Evolutionary conservation across 2,113 vertebrate genomes (phyloP), one percentile per base, ranked within the genome.

Genomic region (Amphiprion percula): DNA sequence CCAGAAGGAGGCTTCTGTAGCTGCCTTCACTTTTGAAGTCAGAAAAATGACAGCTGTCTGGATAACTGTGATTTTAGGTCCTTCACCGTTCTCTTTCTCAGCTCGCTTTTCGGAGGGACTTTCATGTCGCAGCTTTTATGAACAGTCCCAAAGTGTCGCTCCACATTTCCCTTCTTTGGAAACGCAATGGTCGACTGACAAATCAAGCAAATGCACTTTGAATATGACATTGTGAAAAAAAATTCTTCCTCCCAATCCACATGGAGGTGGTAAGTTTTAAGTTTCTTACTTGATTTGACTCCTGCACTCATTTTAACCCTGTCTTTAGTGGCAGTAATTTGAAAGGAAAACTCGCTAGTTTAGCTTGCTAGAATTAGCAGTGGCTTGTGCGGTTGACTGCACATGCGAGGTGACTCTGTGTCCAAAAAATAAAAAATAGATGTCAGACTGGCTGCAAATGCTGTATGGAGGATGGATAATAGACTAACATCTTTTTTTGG

Each of bases 1-100:
- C 23, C 1, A 39, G 68, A 79, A 72, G 7, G 46, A 68, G 68
- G 64, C 39, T 41, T 10, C 4, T 7, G 39, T 30, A 5, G 58
- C 47, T 0, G 46, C 47, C 24, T 75, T 66, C 19, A 5, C 53
- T 58, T 76, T 76, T 72, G 26, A 30, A 28, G 46, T 65, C 2
- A 28, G 19, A 76, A 76, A 67, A 67, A 76, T 24, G 28, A 21
- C 62, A 58, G 26, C 72, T 47, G 52, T 75, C 62, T 9, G 5
- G 62, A 66, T 54, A 67, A 54, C 53, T 73, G 54, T 10, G 24
- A 69, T 73, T 65, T 75, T 52, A 74, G 21, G 1, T 21, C 21
- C 21, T 21, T 21, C 21, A 21, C 21, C 21, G 79, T 83, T 74
- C 30, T 74, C 58, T 64, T 79, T 69, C 65, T 69, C 59, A 74